Evolutionary conservation across 2,113 vertebrate species (phyloP), one percentile per base, ranked within the genome.

Genomic region (Serinus canaria): DNA sequence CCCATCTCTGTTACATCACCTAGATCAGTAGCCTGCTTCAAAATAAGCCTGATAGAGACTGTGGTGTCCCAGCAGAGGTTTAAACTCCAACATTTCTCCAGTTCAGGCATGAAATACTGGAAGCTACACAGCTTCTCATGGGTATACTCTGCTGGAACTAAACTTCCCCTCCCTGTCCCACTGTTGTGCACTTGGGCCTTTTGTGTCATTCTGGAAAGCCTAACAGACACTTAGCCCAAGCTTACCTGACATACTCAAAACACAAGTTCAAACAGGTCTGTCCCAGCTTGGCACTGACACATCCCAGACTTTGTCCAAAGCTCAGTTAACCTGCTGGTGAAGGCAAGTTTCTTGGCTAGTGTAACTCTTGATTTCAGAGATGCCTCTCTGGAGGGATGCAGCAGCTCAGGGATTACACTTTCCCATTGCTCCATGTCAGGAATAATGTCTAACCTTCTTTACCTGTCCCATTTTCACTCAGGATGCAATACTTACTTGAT

Each of bases 401-500:
- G 52, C 11, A 11, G 16, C 46, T 27, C 0, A 3, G 20, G 18
- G 21, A 47, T 50, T 79, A 60, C 0, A 0, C 31, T 50, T 64
- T 50, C n/a, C 6, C 6, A 3, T 58, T 35, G 53, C 31, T 76
- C 25, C 11, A 27, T 4, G 21, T 55, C 79, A 77, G 33, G 39
- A 58, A 43, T 25, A 83, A 43, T 9, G 21, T 73, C 75, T 69
- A 19, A 53, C 7, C 49, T 53, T 28, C n/a, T 73, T 78, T 50
- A 21, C 53, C 50, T 64, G 20, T 94, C 22, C 63, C 33, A 6
- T 49, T 75, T 63, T 33, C 59, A 4, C 58, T 27, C 90, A 98
- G 97, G 58, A 94, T 96, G 87, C 97, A 96, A 41, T 98, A 98
- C 69, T 25, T 98, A 24, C 95, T 98, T 14, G 91, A 97, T 63